phyloP scores from a whole-genome alignment of 2,888 invertebrate species.

The Eristalis pertinax region DNA sequence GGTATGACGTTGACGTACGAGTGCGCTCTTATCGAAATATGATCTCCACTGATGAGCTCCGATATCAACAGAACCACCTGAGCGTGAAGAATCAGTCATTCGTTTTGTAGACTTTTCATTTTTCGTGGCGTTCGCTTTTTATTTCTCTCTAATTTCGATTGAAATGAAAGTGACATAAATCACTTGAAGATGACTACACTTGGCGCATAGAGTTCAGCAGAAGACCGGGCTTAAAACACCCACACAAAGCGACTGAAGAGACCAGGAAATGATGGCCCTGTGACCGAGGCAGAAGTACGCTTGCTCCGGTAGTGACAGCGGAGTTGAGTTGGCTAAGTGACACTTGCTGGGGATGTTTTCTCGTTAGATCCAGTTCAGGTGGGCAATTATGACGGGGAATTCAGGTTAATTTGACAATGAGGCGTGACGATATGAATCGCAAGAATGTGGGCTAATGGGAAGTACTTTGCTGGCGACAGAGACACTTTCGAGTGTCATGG shows the following conservation, averaged over 20 bases:
- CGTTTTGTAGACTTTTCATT: neutral
- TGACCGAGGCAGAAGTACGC: neutral
- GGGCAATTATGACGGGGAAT: neutral
- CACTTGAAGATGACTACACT: conserved; percentile 4
- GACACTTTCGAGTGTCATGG: neutral
- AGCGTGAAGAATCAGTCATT: conserved; percentile 14
- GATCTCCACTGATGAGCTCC: conserved; percentile 4
- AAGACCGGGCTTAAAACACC: neutral
- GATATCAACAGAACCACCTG: conserved; percentile 26
- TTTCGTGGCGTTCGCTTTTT: neutral
- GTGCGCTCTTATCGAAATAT: conserved; percentile 14
- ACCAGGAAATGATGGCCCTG: neutral
- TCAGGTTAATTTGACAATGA: neutral
- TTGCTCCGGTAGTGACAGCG: too few relatives aligned
- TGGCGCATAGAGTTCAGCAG: neutral
- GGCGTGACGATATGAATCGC: neutral
- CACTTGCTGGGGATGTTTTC: neutral
- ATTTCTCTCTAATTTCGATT: neutral
- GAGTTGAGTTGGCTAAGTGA: neutral
- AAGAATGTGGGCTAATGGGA: neutral
- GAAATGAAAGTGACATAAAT: conserved; percentile 36
- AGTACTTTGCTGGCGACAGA: neutral
- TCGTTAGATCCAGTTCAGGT: neutral
- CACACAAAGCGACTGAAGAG: neutral
- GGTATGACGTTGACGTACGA: neutral